These are phyloP conservation scores for Acrobasis consociella DNA, from an alignment of 2,888 invertebrate species.

Conservation along the genomic window DNA sequence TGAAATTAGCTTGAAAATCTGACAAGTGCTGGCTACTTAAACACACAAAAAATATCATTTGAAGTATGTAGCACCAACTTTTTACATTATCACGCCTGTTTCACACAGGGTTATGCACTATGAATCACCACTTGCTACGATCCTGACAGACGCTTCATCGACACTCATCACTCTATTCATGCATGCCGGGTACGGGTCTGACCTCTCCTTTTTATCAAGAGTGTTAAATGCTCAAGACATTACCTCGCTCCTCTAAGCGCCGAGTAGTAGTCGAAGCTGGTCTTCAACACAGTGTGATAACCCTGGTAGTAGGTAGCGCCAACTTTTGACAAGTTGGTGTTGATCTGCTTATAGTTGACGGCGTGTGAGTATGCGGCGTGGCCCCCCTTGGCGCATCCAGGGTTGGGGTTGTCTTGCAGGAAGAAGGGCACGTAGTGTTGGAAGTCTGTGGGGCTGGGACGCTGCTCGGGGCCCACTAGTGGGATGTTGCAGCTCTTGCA, in stretches of 20 bases:
- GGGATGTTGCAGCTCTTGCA: slow-evolving; percentile 81
- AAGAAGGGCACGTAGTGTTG: slow-evolving; percentile 90
- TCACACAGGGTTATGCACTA: too few relatives aligned
- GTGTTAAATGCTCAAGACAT: background rate
- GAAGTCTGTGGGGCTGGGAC: slow-evolving; percentile 86
- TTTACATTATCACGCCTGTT: too few relatives aligned
- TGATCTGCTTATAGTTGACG: slow-evolving; percentile 82
- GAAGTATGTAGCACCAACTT: too few relatives aligned
- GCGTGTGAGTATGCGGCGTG: slow-evolving; percentile 92
- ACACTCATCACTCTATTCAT: too few relatives aligned
- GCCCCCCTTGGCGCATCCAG: slow-evolving; percentile 90
- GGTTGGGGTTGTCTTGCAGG: slow-evolving; percentile 90
- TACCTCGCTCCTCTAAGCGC: slow-evolving; percentile 89
- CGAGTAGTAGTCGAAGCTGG: slow-evolving; percentile 94
- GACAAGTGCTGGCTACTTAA: too few relatives aligned
- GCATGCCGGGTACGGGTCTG: too few relatives aligned
- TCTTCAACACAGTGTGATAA: slow-evolving; percentile 96
- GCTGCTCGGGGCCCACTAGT: slow-evolving; percentile 66
- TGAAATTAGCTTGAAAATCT: too few relatives aligned
- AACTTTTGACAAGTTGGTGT: slow-evolving; percentile 75
- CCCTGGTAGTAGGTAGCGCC: slow-evolving; percentile 90
- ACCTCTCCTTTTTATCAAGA: too few relatives aligned
- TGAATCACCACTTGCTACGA: too few relatives aligned
- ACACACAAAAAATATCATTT: too few relatives aligned
- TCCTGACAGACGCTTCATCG: too few relatives aligned